phyloP scores from a whole-genome alignment of 2,888 invertebrate species.

The Leptinotarsa tumamoca region DNA sequence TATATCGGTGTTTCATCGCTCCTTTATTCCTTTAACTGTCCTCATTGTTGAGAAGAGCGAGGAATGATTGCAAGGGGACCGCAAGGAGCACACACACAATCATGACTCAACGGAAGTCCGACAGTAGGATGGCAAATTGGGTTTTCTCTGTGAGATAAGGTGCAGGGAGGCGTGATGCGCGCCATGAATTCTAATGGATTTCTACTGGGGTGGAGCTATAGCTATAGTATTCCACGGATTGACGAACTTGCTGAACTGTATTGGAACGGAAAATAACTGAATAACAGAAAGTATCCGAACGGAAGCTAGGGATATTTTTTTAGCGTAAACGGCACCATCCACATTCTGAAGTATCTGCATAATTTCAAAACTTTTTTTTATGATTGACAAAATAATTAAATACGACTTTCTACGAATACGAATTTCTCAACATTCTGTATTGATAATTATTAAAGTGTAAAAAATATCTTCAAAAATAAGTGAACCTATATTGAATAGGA shows the following conservation, averaged over 20 bases:
- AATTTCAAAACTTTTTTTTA: no score
- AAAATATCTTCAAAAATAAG: no score
- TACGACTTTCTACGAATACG: no score
- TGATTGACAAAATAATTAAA: no score
- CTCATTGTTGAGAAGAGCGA: slow-evolving; percentile 37
- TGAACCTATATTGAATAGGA: no score
- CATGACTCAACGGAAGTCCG: slow-evolving; percentile 54
- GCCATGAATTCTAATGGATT: slow-evolving; percentile 54
- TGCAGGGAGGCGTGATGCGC: slow-evolving; percentile 52
- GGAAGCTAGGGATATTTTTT: not conserved
- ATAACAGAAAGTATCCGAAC: slow-evolving; percentile 4
- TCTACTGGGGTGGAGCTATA: slow-evolving; percentile 14
- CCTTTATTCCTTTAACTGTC: slow-evolving; percentile 23
- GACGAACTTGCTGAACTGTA: slow-evolving; percentile 11
- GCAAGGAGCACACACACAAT: slow-evolving; percentile 39
- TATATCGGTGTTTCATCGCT: slow-evolving; percentile 23
- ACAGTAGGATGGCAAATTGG: slow-evolving; percentile 54
- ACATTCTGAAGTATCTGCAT: no score
- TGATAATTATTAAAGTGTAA: no score
- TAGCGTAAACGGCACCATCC: not conserved
- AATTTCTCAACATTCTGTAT: no score
- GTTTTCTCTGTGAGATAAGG: slow-evolving; percentile 56
- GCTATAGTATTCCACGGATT: slow-evolving; percentile 13
- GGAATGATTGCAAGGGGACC: slow-evolving; percentile 45
- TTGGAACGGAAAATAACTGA: slow-evolving; percentile 6